A percentile compares a stretch with the other conserved stretches of the same genome.
Conservation (phyloP, 2,113 vertebrate species). For the Macrotus californicus region DNA sequence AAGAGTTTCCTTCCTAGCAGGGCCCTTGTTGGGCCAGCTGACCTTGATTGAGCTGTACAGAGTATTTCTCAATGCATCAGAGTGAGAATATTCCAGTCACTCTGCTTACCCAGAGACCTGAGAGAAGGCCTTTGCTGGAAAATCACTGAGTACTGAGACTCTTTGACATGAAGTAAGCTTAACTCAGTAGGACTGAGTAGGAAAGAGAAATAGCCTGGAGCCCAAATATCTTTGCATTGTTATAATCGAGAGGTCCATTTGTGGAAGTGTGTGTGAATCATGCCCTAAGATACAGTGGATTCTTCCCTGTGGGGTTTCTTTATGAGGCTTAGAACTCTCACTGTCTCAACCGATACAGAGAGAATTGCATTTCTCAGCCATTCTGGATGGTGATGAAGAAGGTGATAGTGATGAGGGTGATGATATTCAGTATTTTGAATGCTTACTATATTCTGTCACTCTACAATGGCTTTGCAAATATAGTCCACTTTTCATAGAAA, state of each 20-base stretch:
- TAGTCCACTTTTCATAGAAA: not conserved
- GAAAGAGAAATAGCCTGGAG: not conserved
- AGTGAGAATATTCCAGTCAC: not conserved
- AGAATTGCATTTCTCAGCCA: not conserved
- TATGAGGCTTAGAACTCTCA: not conserved
- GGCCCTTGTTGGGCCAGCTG: not conserved
- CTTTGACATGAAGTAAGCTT: not conserved
- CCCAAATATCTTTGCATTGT: not conserved
- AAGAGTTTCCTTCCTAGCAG: not conserved
- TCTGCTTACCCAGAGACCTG: not conserved
- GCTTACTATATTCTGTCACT: not conserved
- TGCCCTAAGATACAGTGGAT: not conserved
- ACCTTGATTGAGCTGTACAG: not conserved
- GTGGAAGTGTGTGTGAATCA: not conserved
- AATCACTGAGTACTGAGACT: not conserved
- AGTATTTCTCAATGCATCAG: not conserved
- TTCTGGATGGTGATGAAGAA: not conserved
- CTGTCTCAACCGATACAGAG: not conserved
- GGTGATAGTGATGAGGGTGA: not conserved
- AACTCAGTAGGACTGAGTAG: not conserved
- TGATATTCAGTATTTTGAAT: not conserved
- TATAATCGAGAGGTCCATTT: not conserved
- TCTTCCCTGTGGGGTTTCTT: not conserved
- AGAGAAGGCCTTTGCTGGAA: not conserved
- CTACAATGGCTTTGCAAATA: conserved; percentile 4